These are phyloP conservation scores for Rhagoletis zephyria DNA, from an alignment of 1,140 invertebrate species.

Conservation along the genomic window DNA sequence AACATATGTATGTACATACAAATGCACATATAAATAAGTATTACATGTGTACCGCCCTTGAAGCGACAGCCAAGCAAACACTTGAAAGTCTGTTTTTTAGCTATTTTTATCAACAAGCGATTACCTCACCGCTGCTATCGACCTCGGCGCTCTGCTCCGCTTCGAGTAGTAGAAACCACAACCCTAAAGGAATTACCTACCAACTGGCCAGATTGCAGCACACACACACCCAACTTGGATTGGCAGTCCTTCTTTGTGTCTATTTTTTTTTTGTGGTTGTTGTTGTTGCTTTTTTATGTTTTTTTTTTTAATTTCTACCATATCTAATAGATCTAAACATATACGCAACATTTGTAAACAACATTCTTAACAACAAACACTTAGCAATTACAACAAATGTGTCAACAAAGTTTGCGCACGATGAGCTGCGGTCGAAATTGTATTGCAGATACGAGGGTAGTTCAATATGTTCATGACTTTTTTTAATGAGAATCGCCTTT, in stretches of 20 bases:
- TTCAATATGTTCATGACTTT: neutral
- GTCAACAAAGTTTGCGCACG: slow-evolving; percentile 33
- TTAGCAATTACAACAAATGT: slow-evolving; percentile 5
- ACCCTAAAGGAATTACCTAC: slow-evolving; percentile 22
- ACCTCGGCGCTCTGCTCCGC: neutral
- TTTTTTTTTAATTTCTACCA: neutral
- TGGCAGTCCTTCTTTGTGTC: neutral
- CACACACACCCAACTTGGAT: neutral
- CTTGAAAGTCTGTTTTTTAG: slow-evolving; percentile 51
- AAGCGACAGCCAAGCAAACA: slow-evolving; percentile 27
- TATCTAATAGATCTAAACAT: slow-evolving; percentile 50
- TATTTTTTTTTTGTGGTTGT: neutral
- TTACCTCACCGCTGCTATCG: neutral
- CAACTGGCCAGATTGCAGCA: slow-evolving; percentile 6
- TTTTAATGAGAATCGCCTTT: too few relatives aligned
- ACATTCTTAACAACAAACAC: slow-evolving; percentile 33
- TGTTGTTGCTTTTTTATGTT: neutral
- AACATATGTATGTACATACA: neutral
- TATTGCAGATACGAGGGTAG: neutral
- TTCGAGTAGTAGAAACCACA: neutral
- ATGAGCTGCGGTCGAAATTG: neutral
- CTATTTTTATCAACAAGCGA: slow-evolving; percentile 40
- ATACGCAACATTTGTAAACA: slow-evolving; percentile 52
- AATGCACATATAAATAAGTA: neutral
- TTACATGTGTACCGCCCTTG: neutral